These are phyloP conservation scores for Ethmia dodecea DNA, from an alignment of 2,888 invertebrate genomes.

Conservation along the genomic window DNA sequence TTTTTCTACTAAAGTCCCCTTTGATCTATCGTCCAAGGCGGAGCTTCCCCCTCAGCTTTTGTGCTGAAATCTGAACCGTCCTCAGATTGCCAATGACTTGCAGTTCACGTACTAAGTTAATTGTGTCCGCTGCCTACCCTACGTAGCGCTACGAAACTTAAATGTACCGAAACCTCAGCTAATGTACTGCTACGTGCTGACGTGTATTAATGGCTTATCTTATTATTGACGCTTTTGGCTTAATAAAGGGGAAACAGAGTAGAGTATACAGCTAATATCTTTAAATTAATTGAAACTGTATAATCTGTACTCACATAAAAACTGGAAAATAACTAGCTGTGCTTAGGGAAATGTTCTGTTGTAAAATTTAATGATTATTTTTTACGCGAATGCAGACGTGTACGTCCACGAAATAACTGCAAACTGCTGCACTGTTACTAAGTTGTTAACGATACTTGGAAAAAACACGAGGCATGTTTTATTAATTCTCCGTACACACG, in stretches of 20 bases:
- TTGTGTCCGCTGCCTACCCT: slow-evolving; percentile 41
- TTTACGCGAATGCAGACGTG: background rate
- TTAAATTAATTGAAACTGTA: too few species aligned
- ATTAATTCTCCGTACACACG: slow-evolving; percentile 73
- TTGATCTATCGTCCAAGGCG: slow-evolving; percentile 45
- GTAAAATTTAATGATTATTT: background rate
- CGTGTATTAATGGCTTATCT: slow-evolving; percentile 26
- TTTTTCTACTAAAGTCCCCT: slow-evolving; percentile 35
- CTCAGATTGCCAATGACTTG: slow-evolving; percentile 68
- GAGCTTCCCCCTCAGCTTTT: slow-evolving; percentile 42
- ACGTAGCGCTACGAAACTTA: slow-evolving; percentile 38
- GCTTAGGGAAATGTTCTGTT: background rate
- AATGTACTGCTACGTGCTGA: slow-evolving; percentile 33
- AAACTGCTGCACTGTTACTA: slow-evolving; percentile 47
- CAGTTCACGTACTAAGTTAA: slow-evolving; percentile 59
- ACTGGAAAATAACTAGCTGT: too few species aligned
- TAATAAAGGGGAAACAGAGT: slow-evolving; percentile 12
- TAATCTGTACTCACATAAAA: too few species aligned
- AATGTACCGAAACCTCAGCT: slow-evolving; percentile 33
- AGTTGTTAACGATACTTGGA: slow-evolving; percentile 59
- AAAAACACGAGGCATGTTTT: slow-evolving; percentile 68
- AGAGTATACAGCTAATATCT: slow-evolving; percentile 17
- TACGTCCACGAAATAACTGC: slow-evolving; percentile 36
- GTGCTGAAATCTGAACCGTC: slow-evolving; percentile 59
- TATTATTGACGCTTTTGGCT: slow-evolving; percentile 23